Conservation (phyloP, 53 echinoderm and acorn worm genomes). For the Mesocentrotus franciscanus region DNA sequence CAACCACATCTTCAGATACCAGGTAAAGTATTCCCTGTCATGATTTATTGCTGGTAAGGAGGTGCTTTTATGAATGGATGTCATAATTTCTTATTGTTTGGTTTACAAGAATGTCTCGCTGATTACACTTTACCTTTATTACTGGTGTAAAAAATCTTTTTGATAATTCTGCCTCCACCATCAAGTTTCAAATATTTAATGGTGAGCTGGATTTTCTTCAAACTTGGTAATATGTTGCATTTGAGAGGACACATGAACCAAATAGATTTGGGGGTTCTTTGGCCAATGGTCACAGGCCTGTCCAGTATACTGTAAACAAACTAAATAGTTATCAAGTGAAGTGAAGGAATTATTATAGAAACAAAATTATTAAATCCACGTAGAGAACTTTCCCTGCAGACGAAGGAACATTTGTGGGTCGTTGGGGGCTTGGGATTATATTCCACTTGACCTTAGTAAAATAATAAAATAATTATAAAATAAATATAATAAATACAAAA, state of each 20-base stretch:
- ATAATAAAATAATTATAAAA: slow-evolving; percentile 33
- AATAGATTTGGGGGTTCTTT: slow-evolving; percentile 40
- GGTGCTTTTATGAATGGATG: slow-evolving; percentile 55
- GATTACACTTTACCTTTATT: slow-evolving; percentile 43
- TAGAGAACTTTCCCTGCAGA: no score
- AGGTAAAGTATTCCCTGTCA: slow-evolving; percentile 52
- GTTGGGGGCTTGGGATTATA: slow-evolving; percentile 40
- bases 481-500: slow-evolving; percentile 31
- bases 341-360: slow-evolving; percentile 26
- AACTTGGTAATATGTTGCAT: slow-evolving; percentile 50
- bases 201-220: no score
- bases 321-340: slow-evolving; percentile 3
- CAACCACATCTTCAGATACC: slow-evolving; percentile 43
- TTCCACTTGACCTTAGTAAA: slow-evolving; percentile 45
- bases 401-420: no score
- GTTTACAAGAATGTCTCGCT: slow-evolving; percentile 21
- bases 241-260: slow-evolving; percentile 50
- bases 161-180: slow-evolving; percentile 45
- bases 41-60: slow-evolving; percentile 50
- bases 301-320: neutral
- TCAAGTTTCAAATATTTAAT: slow-evolving; percentile 36
- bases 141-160: slow-evolving; percentile 24
- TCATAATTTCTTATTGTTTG: slow-evolving; percentile 39
- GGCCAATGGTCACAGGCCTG: no score
- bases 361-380: neutral